Conservation (phyloP, 1,140 invertebrate species). For the Drosophila trapezifrons region DNA sequence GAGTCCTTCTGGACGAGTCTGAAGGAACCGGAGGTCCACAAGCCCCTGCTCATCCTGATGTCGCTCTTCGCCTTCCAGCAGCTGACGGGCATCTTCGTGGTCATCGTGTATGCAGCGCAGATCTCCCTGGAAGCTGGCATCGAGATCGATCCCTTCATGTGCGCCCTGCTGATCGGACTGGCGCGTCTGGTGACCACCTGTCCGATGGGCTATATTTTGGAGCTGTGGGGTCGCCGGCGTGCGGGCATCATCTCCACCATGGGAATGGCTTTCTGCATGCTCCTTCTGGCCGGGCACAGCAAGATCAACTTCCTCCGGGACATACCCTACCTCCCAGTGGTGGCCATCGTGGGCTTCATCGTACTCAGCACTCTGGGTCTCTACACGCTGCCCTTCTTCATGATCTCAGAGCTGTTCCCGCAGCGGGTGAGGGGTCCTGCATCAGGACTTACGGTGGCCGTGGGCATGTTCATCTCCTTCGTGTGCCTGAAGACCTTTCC, state of each 20-base stretch:
- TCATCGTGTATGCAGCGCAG: conserved; percentile 90
- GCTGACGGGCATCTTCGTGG: conserved; percentile 90
- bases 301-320: conserved; percentile 64
- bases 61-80: conserved; percentile 91
- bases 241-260: conserved; percentile 87
- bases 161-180: conserved; percentile 86
- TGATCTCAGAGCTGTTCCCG: conserved; percentile 91
- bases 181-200: conserved; percentile 86
- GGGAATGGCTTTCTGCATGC: conserved; percentile 87
- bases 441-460: conserved; percentile 87
- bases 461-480: conserved; percentile 90
- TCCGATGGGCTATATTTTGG: conserved; percentile 85
- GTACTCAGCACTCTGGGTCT: conserved; percentile 87
- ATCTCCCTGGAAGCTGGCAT: conserved; percentile 87
- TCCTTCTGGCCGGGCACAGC: conserved; percentile 83
- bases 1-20: conserved; percentile 60
- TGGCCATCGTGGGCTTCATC: conserved; percentile 86
- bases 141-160: conserved; percentile 86
- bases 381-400: conserved; percentile 89
- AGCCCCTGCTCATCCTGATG: conserved; percentile 88
- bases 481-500: conserved; percentile 90
- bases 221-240: conserved; percentile 86
- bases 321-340: conserved; percentile 83
- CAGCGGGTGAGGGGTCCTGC: conserved; percentile 88
- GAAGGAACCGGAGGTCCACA: conserved; percentile 84